Evolutionary conservation across 2,113 vertebrate species (phyloP).

Genomic region (Neolamprologus devosi): DNA sequence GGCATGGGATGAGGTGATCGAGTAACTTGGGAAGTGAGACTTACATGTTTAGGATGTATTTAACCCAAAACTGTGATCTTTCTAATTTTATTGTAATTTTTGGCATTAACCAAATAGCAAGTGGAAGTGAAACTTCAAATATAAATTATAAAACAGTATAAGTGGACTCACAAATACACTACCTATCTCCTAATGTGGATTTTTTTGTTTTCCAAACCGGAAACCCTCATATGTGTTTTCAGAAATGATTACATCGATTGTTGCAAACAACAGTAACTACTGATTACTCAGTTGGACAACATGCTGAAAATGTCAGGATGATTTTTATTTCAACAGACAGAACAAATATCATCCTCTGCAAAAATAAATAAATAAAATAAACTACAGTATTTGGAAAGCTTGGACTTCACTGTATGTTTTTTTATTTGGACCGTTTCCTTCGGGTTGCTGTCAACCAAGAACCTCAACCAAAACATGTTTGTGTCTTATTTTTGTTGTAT

Average conservation of each 20-base stretch:
- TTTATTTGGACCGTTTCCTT: rapidly evolving
- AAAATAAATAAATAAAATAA: background rate
- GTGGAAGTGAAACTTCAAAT: background rate
- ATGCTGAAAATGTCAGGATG: background rate
- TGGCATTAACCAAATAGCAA: background rate
- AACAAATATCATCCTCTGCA: background rate
- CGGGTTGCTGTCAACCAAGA: background rate
- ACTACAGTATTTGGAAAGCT: background rate
- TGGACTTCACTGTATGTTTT: background rate
- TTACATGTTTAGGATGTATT: background rate
- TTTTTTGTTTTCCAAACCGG: background rate
- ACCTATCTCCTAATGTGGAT: background rate
- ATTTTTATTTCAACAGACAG: background rate
- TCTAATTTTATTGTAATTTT: background rate
- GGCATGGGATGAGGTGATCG: background rate
- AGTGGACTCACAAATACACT: rapidly evolving
- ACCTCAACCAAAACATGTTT: background rate
- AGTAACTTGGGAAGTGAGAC: background rate
- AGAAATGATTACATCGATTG: background rate
- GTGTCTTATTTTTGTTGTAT: background rate
- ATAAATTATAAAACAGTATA: background rate
- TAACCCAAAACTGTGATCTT: background rate
- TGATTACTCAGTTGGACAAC: background rate
- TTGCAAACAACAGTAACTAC: background rate
- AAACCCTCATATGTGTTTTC: background rate